Percentiles rank a stretch among this genome's conserved stretches.
Evolutionary conservation across 2,113 vertebrate genomes (phyloP).

Genomic region (Bungarus multicinctus): DNA sequence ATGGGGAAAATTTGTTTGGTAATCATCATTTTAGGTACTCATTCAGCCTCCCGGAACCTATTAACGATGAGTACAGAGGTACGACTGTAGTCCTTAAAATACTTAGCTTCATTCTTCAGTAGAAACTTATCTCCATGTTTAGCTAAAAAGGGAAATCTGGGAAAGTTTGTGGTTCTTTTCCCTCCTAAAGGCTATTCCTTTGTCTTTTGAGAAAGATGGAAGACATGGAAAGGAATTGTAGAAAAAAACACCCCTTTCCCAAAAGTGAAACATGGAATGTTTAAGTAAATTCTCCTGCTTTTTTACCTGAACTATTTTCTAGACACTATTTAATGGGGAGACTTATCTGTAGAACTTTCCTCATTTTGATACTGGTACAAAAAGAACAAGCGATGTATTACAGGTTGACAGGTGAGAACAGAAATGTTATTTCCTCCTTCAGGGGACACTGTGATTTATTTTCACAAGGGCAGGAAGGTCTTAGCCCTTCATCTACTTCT

Average conservation of each 20-base stretch:
- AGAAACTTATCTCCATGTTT: neutral
- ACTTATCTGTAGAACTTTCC: neutral
- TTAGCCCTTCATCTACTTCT: neutral
- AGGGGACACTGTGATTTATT: neutral
- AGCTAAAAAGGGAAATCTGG: neutral
- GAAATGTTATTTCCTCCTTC: neutral
- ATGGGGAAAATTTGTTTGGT: neutral
- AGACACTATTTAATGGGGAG: neutral
- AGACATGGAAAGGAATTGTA: neutral
- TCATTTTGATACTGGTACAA: neutral
- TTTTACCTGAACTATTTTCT: neutral
- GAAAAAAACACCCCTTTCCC: neutral
- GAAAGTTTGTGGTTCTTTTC: neutral
- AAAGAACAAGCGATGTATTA: neutral
- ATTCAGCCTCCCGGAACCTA: neutral
- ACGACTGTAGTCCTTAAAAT: neutral
- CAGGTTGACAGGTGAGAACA: neutral
- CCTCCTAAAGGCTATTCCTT: neutral
- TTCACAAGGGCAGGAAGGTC: neutral
- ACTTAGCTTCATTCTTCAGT: neutral
- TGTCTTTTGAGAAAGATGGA: neutral
- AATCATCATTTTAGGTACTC: neutral
- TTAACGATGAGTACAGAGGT: neutral
- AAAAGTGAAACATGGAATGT: neutral
- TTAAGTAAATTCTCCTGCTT: neutral